Base-by-base conservation (phyloP, 2,888 invertebrate genomes). In the Sicus ferrugineus region DNA sequence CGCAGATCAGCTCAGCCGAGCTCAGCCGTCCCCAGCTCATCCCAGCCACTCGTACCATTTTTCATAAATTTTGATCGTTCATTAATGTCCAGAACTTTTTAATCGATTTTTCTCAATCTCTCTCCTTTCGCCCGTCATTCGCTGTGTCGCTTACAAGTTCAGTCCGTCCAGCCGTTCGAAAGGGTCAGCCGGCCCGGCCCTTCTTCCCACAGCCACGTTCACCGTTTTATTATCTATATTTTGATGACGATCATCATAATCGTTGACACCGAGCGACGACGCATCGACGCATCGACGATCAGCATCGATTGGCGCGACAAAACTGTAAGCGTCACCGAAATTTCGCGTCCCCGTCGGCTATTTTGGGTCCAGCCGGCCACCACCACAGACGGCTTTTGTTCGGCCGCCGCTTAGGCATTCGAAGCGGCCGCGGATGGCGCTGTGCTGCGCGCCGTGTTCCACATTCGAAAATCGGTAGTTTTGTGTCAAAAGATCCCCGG, bases 51-150 rank as follows among this genome's bases (percentile, higher is more conserved):
- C 70, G 76, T 54, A 79, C 76, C 78, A 81, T 80, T 77, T 82
- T 81, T 81, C 82, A 82, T 80, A 82, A 78, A 79, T 81, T 76
- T 77, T 74, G 79, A 73, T 77, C 80, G 79, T 58, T 67, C 67
- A 82, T 81, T 82, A 82, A 80, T 82, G 81, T 82, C 80, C 75
- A 79, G 81, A 81, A 81, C 77, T 81, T 81, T 75, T 69, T 72
- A 74, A 74, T 73, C 74, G 74, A 75, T 75, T 75, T 73, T 72
- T 74, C 71, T 21, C 54, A 31, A 21, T 54, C 56, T 61, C n/a
- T n/a, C 59, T 72, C 48, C 56, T 58, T 54, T 61, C 7, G 14
- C 14, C 42, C 38, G 67, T 68, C 63, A 69, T 58, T 70, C 61
- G 69, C 58, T 16, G 26, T 23, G 54, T 26, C 14, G 23, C 48